Evolutionary conservation across 2,797 vertebrate species (phyloP).

Genomic region (Rhabdophis nuchalis): DNA sequence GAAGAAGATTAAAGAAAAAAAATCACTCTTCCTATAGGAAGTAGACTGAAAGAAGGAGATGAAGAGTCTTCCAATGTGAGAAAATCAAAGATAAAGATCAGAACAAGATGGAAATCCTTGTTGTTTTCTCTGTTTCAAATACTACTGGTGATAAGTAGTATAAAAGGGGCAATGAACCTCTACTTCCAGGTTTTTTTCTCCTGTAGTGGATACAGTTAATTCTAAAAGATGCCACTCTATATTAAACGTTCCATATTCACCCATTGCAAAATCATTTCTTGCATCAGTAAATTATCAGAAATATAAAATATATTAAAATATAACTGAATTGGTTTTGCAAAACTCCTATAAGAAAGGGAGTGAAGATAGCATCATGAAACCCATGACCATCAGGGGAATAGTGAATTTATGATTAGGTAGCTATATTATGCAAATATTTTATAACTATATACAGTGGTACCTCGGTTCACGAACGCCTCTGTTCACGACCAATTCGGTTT

Average conservation of each 20-base stretch:
- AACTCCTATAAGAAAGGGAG: not conserved
- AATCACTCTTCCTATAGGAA: not conserved
- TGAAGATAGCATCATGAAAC: not conserved
- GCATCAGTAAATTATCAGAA: not conserved
- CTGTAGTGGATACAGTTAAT: not conserved
- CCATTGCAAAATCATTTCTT: not conserved
- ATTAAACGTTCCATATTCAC: not conserved
- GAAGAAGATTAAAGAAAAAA: not conserved
- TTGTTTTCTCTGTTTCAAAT: not conserved
- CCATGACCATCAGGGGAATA: conserved; percentile 16
- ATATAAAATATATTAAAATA: not conserved
- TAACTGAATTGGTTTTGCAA: not conserved
- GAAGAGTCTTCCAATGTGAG: not conserved
- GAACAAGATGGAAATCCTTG: not conserved
- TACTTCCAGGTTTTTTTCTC: not conserved
- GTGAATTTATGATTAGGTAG: conserved; percentile 60
- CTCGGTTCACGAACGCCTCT: no score
- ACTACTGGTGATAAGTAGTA: not conserved
- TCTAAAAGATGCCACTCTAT: not conserved
- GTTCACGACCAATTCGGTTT: no score
- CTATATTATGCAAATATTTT: conserved; percentile 75
- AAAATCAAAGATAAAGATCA: not conserved
- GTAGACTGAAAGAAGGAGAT: not conserved
- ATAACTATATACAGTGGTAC: conserved; percentile 73
- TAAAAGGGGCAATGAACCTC: not conserved